Evolutionary conservation across 1,140 invertebrate genomes (phyloP).

Genomic region (Rhopalosiphum maidis): DNA sequence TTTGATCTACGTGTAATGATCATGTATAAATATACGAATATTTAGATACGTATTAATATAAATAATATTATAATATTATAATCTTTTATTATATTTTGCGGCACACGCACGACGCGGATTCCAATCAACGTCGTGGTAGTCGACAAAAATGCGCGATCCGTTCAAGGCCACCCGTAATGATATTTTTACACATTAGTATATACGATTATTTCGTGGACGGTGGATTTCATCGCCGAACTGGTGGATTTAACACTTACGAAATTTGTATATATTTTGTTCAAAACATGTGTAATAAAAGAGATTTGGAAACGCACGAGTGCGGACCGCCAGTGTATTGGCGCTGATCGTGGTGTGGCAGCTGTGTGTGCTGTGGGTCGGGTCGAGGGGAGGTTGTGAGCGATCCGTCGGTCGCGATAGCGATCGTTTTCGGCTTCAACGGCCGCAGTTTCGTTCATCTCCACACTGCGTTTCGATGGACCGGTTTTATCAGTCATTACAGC

Average conservation of each 20-base stretch:
- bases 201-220: not conserved
- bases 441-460: not conserved
- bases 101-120: not conserved
- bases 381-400: not conserved
- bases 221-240: not conserved
- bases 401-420: not conserved
- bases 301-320: not conserved
- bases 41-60: not conserved
- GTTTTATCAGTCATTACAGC: constrained; percentile 3
- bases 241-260: not conserved
- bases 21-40: not conserved
- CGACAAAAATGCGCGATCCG: not conserved
- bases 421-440: constrained; percentile 22
- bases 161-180: not conserved
- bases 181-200: not conserved
- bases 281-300: not conserved
- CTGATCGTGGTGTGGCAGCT: not conserved
- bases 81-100: not conserved
- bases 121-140: not conserved
- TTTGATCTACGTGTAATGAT: not conserved
- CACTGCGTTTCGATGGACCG: not conserved
- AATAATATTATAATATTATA: not conserved
- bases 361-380: not conserved
- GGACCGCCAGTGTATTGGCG: not conserved
- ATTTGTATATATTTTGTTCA: not conserved